Percentiles rank a stretch among this genome's conserved stretches.
Conservation (phyloP, 2,113 vertebrate genomes). For the human region GRCh38 chr20:47602501-47603000, state of each 20-base stretch:
- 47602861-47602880: slow-evolving; percentile 40
- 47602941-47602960: background rate
- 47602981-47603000: slow-evolving; percentile 24
- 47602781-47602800: background rate
- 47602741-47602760: slow-evolving; percentile 26
- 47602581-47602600: slow-evolving; percentile 51
- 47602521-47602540: slow-evolving; percentile 31
- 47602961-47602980: background rate
- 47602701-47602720: background rate
- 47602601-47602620: slow-evolving; percentile 48
- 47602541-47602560: slow-evolving; percentile 12
- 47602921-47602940: slow-evolving; percentile 26
- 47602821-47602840: slow-evolving; percentile 21
- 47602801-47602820: background rate
- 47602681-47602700: background rate
- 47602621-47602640: background rate
- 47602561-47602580: slow-evolving; percentile 54
- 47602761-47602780: background rate
- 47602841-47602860: background rate
- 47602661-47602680: slow-evolving; percentile 23
- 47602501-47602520: background rate
- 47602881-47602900: slow-evolving; percentile 39
- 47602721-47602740: slow-evolving; percentile 12
- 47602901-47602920: slow-evolving; percentile 7
- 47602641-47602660: slow-evolving; percentile 7